phyloP scores from a whole-genome alignment of 2,888 invertebrate species.

The Drosophila stalkeri region DNA sequence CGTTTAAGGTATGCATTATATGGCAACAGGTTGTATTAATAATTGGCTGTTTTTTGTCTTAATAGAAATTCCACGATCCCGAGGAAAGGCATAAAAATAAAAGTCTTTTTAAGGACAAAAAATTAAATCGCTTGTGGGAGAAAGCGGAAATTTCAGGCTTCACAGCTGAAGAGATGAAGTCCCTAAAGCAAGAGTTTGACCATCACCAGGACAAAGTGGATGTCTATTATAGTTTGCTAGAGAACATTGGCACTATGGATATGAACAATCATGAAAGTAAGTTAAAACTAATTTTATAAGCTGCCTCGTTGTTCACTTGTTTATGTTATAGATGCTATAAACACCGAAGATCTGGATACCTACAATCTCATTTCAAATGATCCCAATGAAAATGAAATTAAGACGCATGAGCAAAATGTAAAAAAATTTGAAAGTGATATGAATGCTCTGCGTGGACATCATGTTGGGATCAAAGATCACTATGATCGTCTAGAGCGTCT shows the following conservation, averaged over 20 bases:
- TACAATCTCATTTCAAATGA: constrained; percentile 90
- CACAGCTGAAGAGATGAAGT: constrained; percentile 91
- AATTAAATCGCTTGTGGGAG: constrained; percentile 94
- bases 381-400: constrained; percentile 85
- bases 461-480: constrained; percentile 91
- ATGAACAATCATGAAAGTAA: constrained; percentile 89
- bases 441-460: constrained; percentile 90
- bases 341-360: constrained; percentile 90
- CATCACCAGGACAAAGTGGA: constrained; percentile 97
- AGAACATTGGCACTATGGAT: constrained; percentile 87
- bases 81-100: constrained; percentile 89
- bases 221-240: constrained; percentile 92
- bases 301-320: not conserved
- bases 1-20: constrained; percentile 71
- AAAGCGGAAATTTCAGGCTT: constrained; percentile 96
- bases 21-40: constrained; percentile 10
- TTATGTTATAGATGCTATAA: constrained; percentile 88
- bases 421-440: constrained; percentile 88
- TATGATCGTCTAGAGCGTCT: constrained; percentile 91
- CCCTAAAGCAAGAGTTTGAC: constrained; percentile 94
- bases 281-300: constrained; percentile 50
- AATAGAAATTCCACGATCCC: constrained; percentile 83
- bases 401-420: constrained; percentile 84
- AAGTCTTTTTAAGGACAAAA: constrained; percentile 94
- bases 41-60: constrained; percentile 23